Base-by-base conservation (phyloP, 2,888 invertebrate species). In the Scaptomyza cyrtandrae region DNA sequence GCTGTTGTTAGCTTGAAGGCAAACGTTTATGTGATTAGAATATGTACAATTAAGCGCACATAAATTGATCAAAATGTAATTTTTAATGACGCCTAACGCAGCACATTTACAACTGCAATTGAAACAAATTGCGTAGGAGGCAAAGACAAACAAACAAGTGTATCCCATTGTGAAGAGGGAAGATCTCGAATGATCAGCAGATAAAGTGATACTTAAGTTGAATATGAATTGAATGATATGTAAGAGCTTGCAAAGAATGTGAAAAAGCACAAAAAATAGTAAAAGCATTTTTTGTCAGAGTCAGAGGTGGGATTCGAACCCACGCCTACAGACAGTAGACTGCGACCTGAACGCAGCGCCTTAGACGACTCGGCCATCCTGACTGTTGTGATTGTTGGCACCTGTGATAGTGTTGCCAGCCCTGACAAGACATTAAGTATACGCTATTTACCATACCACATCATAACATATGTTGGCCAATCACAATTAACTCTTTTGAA, bases 311-410 rank as follows among this genome's bases (percentile, higher is more conserved):
- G 91, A 91, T 91, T 91, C 86, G 91, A 91, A 91, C 90, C 91
- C 91, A 90, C 91, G 91, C 91, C 91, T 90, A 91, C 91, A 90
- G 88, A n/a, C n/a, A 89, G 91, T 91, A 90, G 91, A 91, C 90
- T 91, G 90, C 91, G 91, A 91, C 90, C 91, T 91, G 91, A 91
- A 91, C 91, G 91, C 91, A 91, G 91, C 91, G 91, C 91, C 91
- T 91, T 91, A 91, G 91, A 91, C 90, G 91, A 90, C 91, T 91
- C 91, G 91, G 91, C 82, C 81, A 84, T 84, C 84, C 84, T 77
- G 85, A 82, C 80, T 44, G 11, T n/a, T 19, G 5, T 4, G 0
- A 19, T 2, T 19, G 19, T 0, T 1, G 0, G 2, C 0, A 0
- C 0, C 0, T 48, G 71, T 49, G n/a, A 48, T 33, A 10, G n/a